These are phyloP conservation scores for Chymomyza costata DNA, from an alignment of 1,140 invertebrate genomes.

Conservation along the genomic window DNA sequence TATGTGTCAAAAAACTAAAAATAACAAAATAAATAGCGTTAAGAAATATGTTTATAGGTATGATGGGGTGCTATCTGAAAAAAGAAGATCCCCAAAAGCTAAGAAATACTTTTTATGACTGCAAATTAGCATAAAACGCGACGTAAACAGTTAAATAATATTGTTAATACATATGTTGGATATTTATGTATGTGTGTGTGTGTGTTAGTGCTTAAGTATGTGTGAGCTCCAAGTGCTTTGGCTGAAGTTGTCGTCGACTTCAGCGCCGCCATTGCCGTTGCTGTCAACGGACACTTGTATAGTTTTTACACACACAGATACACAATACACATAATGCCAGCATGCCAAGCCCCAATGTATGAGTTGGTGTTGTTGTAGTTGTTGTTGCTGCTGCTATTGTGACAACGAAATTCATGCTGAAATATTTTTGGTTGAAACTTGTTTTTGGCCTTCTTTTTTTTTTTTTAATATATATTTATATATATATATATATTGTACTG, in stretches of 20 bases:
- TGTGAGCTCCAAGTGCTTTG: no score
- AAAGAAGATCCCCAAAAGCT: conserved; percentile 7
- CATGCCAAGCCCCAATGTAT: conserved; percentile 28
- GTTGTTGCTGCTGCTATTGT: conserved; percentile 30
- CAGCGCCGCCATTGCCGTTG: conserved; percentile 24
- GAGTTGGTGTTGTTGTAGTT: conserved; percentile 13
- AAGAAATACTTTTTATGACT: conserved; percentile 42
- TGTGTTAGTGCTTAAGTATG: background rate
- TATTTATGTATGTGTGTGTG: conserved; percentile 11
- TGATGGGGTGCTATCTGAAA: no score
- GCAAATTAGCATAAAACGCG: conserved; percentile 60
- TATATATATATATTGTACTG: no score
- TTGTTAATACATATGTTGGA: conserved; percentile 42
- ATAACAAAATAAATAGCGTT: background rate
- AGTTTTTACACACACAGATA: background rate
- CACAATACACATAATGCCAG: conserved; percentile 13
- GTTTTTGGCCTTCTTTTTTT: conserved; percentile 37
- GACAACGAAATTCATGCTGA: conserved; percentile 69
- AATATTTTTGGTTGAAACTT: conserved; percentile 58
- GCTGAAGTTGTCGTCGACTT: no score
- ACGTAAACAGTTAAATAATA: conserved; percentile 72
- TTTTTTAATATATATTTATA: no score
- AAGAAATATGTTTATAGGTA: conserved; percentile 7
- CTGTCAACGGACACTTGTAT: conserved; percentile 22
- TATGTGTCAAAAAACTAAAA: background rate